Base-by-base conservation (phyloP, 1,140 invertebrate genomes). In the Idris sp. region DNA sequence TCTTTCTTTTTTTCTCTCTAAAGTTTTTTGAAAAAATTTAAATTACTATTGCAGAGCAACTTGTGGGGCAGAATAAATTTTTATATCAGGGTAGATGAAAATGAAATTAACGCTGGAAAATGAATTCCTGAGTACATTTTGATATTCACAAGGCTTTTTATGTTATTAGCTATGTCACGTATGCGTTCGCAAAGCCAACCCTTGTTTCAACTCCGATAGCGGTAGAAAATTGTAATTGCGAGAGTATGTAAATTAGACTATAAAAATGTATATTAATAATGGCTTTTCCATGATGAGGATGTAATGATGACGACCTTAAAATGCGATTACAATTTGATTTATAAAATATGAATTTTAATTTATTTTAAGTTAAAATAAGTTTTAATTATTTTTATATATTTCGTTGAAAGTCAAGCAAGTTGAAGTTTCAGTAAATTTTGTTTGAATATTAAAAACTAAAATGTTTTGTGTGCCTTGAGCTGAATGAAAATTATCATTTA, bases 221-320 rank as follows among this genome's bases (percentile, higher is more conserved):
- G 13, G 26, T 18, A 38, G 51, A 49, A 67, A 58, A 30, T 54
- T 31, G 48, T 65, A 65, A 65, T 51, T 62, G 59, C 61, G 16
- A 11, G 40, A 26, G 49, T 54, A 65, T 65, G 61, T 46, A 65
- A 65, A 65, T 65, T 36, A 53, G 61, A 46, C 30, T 44, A 43
- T 65, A 65, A 54, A 65, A 62, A 62, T 49, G 48, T 65, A 41
- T 46, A 65, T 51, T 54, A 54, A 46, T 65, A 51, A 43, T 16
- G 38, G 16, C 11, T 13, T 53, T 64, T 44, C 18, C 38, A 28
- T 19, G 56, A 61, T 30, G 43, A 28, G 22, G 15, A 31, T 9
- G 16, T 46, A 43, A 43, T 43, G 38, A 44, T 6, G 2, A 25
- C 18, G 53, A 35, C 16, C 53, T 40, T 5, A n/a, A 41, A 31